Evolutionary conservation across 1,140 invertebrate species (phyloP).

Genomic region (Lepidurus arcticus): DNA sequence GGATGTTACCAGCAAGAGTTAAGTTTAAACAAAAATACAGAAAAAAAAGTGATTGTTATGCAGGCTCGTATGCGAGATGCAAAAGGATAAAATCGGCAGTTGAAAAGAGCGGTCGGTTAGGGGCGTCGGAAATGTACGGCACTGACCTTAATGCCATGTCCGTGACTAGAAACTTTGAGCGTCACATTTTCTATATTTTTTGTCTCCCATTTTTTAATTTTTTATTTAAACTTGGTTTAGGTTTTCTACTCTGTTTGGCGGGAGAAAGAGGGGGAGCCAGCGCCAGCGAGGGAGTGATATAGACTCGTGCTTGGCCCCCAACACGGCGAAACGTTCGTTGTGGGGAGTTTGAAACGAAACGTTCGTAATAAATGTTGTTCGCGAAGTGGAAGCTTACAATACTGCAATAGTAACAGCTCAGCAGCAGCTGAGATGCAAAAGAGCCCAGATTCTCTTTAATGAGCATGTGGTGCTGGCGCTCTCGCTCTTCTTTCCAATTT

Average conservation of each 20-base stretch:
- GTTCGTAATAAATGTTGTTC: neutral
- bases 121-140: neutral
- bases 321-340: neutral
- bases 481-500: neutral
- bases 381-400: neutral
- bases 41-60: constrained; percentile 17
- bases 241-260: neutral
- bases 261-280: too few species aligned
- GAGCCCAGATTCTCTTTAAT: neutral
- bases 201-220: neutral
- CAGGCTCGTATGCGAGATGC: neutral
- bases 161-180: constrained; percentile 17
- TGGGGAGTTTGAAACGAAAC: neutral
- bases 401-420: neutral
- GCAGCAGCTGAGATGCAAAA: constrained; percentile 17
- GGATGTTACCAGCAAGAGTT: neutral
- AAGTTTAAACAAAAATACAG: neutral
- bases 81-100: neutral
- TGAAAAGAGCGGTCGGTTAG: neutral
- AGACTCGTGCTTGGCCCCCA: neutral
- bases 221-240: neutral
- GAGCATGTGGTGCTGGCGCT: constrained; percentile 12
- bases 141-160: constrained; percentile 13
- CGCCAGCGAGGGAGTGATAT: neutral
- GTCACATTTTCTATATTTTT: neutral